Evolutionary conservation across 2,888 invertebrate genomes (phyloP).

Genomic region (Dinocampus coccinellae): DNA sequence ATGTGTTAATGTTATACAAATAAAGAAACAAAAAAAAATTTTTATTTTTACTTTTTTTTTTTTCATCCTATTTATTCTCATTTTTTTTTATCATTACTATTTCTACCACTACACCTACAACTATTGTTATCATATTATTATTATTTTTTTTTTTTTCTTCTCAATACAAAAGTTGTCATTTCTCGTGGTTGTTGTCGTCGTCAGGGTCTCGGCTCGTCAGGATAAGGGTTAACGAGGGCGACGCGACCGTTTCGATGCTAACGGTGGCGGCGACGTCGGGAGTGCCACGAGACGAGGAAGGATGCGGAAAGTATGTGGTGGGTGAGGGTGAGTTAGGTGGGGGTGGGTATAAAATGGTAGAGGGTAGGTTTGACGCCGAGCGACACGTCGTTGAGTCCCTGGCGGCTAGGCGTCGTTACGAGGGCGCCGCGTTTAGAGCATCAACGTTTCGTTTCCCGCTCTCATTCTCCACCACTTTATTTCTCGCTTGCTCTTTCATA

Average conservation of each 20-base stretch:
- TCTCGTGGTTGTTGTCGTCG: conserved; percentile 14
- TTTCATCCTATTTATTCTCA: conserved; percentile 2
- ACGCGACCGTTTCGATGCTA: conserved; percentile 48
- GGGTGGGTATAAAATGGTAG: conserved; percentile 26
- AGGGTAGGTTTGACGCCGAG: conserved; percentile 27
- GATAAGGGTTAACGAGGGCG: conserved; percentile 59
- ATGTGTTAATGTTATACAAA: too few relatives aligned
- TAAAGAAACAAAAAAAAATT: too few relatives aligned
- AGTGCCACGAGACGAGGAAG: conserved; percentile 14
- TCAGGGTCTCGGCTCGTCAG: conserved; percentile 51
- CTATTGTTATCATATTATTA: conserved; percentile 16
- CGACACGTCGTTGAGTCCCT: conserved; percentile 55
- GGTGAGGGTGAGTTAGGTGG: conserved; percentile 25
- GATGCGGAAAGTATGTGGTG: neutral
- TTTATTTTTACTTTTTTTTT: too few relatives aligned
- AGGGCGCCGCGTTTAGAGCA: conserved; percentile 65
- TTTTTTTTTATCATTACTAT: neutral
- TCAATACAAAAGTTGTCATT: conserved; percentile 10
- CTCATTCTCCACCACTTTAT: neutral
- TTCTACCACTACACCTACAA: neutral
- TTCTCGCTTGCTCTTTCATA: neutral
- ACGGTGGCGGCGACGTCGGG: conserved; percentile 29
- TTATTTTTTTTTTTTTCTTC: conserved; percentile 25
- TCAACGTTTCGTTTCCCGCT: conserved; percentile 45
- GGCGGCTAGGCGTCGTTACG: conserved; percentile 62